Base-by-base conservation (phyloP, 2,113 vertebrate genomes). In the Chaetura pelagica region DNA sequence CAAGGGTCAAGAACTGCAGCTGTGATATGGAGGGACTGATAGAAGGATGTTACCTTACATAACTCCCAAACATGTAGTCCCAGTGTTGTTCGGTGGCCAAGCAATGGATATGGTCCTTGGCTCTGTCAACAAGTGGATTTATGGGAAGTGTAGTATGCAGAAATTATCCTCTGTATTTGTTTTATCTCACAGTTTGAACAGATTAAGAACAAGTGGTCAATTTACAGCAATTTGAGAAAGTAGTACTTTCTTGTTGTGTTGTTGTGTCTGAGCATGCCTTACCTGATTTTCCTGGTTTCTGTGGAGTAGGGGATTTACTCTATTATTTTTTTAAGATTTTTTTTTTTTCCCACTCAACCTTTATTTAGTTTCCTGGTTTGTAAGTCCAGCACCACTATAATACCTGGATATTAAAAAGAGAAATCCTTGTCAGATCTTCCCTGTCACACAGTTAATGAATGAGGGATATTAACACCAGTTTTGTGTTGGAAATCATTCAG, bases 201-300 rank as follows among this genome's bases (percentile, higher is more conserved):
- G 89, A 89, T 94, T 84, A 89, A 84, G 92, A 87, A 54, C 84
- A 91, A 95, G 84, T 82, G 74, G 75, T 90, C 83, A 69, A 48
- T 90, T 88, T 84, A 63, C 20, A 24, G 42, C 73, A 90, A n/a
- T 94, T 92, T 48, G 71, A 32, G 48, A 32, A 90, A 93, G 76
- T 81, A 73, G 34, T 92, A 55, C 57, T 92, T 86, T 42, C 29
- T 90, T 87, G 67, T 86, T 49, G 20, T 55, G 71, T 15, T 58
- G 42, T 38, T 23, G 75, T 77, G 15, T 69, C 42, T 80, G 67
- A 88, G 26, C 12, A 8, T 81, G 68, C 22, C 59, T 42, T 69
- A 58, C 69, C 42, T 80, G 16, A 26, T 54, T 80, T 51, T 83
- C 29, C 17, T 66, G 42, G 9, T 12, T 72, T 85, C 30, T 61